phyloP scores from a whole-genome alignment of 2,113 vertebrate species.

The Paralichthys olivaceus region DNA sequence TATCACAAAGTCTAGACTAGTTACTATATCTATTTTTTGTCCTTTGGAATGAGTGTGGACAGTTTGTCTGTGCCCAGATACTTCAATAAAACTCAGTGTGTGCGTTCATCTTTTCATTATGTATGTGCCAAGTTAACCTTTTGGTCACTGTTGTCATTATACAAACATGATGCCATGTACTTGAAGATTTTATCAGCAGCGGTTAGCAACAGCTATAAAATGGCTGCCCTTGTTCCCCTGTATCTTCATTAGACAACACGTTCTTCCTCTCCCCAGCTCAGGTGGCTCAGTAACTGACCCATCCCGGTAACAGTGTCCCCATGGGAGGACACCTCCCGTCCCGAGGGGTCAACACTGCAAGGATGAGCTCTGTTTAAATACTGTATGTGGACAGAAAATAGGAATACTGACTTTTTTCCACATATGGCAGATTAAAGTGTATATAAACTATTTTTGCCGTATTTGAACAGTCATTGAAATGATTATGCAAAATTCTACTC shows the following conservation, averaged over 20 bases:
- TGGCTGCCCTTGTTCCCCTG: neutral
- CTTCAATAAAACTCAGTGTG: neutral
- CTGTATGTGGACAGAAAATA: neutral
- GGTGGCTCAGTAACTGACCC: slow-evolving; percentile 53
- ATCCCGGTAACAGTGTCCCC: slow-evolving; percentile 27
- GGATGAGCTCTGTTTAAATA: neutral
- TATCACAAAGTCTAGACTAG: no score
- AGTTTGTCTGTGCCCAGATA: neutral
- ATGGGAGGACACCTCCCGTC: slow-evolving; percentile 20
- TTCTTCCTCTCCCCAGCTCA: slow-evolving; percentile 37
- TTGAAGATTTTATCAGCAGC: neutral
- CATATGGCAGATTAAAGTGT: neutral
- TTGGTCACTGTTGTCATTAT: neutral
- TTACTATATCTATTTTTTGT: neutral
- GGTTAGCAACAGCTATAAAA: slow-evolving; percentile 1
- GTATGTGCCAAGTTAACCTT: neutral
- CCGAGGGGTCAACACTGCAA: slow-evolving; percentile 11
- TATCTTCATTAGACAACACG: slow-evolving; percentile 13
- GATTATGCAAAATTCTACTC: no score
- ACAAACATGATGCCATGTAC: slow-evolving; percentile 7
- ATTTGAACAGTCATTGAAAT: no score
- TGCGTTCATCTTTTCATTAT: neutral
- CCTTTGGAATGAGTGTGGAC: neutral
- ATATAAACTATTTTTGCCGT: neutral
- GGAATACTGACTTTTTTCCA: neutral